A percentile compares a stretch with the other conserved stretches of the same genome.
Conservation (phyloP, 1,140 invertebrate genomes). For the Macrosteles quadrilineatus region DNA sequence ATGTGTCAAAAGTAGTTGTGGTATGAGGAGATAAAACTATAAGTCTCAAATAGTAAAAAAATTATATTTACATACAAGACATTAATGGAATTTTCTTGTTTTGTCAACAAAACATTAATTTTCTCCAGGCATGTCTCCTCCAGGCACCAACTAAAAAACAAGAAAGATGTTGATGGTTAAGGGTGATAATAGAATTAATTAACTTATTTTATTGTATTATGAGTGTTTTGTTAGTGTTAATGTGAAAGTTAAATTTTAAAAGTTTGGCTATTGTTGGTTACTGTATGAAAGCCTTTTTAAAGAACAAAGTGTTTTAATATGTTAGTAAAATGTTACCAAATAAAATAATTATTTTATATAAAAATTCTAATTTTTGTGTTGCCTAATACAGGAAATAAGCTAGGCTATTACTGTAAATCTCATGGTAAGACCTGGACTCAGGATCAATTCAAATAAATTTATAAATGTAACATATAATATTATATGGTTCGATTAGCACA, state of each 20-base stretch:
- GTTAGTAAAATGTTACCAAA: not conserved
- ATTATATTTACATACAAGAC: too few relatives aligned
- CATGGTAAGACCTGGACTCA: too few relatives aligned
- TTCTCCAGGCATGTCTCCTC: slow-evolving; percentile 42
- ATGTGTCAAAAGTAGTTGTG: too few relatives aligned
- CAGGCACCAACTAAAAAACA: slow-evolving; percentile 41
- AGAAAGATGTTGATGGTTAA: not conserved
- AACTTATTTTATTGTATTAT: slow-evolving; percentile 22
- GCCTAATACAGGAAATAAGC: too few relatives aligned
- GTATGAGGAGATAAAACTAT: too few relatives aligned
- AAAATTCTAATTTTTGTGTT: too few relatives aligned
- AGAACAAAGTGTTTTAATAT: not conserved
- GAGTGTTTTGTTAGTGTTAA: not conserved
- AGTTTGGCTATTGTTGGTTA: not conserved
- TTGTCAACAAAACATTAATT: not conserved
- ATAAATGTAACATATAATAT: too few relatives aligned
- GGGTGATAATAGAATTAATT: slow-evolving; percentile 4
- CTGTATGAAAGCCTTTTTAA: not conserved
- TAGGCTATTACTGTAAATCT: too few relatives aligned
- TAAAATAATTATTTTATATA: not conserved
- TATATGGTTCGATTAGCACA: too few relatives aligned
- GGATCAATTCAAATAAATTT: too few relatives aligned
- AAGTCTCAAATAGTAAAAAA: not conserved
- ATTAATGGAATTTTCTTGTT: not conserved
- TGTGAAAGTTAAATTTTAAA: slow-evolving; percentile 5